phyloP scores from a whole-genome alignment of 2,888 invertebrate species.

The Balanococcus diminutus region DNA sequence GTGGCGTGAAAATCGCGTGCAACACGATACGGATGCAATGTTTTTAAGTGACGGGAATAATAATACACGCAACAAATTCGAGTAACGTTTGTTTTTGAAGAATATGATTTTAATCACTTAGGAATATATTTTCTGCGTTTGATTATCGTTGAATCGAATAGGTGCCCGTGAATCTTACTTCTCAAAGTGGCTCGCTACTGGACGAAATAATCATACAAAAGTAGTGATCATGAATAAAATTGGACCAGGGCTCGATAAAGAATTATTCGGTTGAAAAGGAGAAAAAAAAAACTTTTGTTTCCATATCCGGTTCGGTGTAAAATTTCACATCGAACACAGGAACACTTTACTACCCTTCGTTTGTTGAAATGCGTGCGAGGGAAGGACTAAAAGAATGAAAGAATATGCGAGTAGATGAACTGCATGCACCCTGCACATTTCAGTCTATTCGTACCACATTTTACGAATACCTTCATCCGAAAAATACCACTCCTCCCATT shows the following conservation, averaged over 20 bases:
- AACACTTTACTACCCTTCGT: not conserved
- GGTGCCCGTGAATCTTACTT: too few species aligned
- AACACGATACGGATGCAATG: not conserved
- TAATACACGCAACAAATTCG: not conserved
- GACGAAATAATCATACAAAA: not conserved
- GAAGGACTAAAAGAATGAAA: not conserved
- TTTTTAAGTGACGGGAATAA: not conserved
- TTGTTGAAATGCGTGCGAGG: not conserved
- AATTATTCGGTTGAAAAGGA: not conserved
- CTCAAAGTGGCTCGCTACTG: not conserved
- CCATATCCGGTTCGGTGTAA: constrained; percentile 23
- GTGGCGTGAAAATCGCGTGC: constrained; percentile 11
- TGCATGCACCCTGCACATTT: not conserved
- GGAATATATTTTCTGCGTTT: not conserved
- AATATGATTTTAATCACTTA: not conserved
- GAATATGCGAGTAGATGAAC: not conserved
- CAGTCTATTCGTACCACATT: not conserved
- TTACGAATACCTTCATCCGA: not conserved
- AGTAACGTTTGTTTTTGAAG: not conserved
- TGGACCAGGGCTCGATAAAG: not conserved
- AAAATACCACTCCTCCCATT: not conserved
- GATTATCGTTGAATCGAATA: not conserved
- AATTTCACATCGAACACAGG: not conserved
- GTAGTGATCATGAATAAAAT: not conserved
- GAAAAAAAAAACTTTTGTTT: not conserved